These are phyloP conservation scores for Embiotoca jacksoni DNA, from an alignment of 2,113 vertebrate species.

Conservation along the genomic window DNA sequence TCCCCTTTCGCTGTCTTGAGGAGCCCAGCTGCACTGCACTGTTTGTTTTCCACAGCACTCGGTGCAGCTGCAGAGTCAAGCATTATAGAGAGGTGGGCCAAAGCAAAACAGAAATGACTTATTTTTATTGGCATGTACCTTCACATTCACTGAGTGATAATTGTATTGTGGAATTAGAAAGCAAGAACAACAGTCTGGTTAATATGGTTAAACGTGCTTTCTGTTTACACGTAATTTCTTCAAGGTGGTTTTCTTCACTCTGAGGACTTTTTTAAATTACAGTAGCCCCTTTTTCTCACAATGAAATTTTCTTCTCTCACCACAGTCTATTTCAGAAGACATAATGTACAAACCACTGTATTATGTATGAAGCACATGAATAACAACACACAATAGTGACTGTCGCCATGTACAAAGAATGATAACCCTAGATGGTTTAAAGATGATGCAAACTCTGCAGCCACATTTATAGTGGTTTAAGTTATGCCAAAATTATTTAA, in stretches of 20 bases:
- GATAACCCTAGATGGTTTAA: constrained; percentile 14
- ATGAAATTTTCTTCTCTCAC: constrained; percentile 15
- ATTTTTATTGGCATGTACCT: constrained; percentile 76
- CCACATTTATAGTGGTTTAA: constrained; percentile 16
- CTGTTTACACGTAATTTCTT: constrained; percentile 9
- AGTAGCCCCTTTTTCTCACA: constrained; percentile 45
- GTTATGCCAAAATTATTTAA: constrained; percentile 4
- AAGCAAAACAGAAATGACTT: constrained; percentile 76
- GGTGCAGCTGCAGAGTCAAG: constrained; percentile 80
- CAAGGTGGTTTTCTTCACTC: constrained; percentile 18
- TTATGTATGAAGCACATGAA: constrained; percentile 21
- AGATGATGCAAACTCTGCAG: constrained; percentile 14
- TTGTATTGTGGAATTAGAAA: constrained; percentile 66
- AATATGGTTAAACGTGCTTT: constrained; percentile 34
- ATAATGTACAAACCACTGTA: constrained; percentile 6
- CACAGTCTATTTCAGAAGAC: constrained; percentile 35
- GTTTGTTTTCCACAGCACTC: constrained; percentile 82
- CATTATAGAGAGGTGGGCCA: constrained; percentile 75
- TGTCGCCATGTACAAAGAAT: constrained; percentile 4
- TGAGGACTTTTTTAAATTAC: constrained; percentile 19
- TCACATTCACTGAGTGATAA: constrained; percentile 76
- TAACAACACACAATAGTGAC: constrained; percentile 27
- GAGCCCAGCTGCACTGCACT: constrained; percentile 84
- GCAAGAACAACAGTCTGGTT: constrained; percentile 59
- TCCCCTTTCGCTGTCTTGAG: constrained; percentile 84